Evolutionary conservation across 2,113 vertebrate genomes (phyloP).

Genomic region (Orientallactaga bullata): DNA sequence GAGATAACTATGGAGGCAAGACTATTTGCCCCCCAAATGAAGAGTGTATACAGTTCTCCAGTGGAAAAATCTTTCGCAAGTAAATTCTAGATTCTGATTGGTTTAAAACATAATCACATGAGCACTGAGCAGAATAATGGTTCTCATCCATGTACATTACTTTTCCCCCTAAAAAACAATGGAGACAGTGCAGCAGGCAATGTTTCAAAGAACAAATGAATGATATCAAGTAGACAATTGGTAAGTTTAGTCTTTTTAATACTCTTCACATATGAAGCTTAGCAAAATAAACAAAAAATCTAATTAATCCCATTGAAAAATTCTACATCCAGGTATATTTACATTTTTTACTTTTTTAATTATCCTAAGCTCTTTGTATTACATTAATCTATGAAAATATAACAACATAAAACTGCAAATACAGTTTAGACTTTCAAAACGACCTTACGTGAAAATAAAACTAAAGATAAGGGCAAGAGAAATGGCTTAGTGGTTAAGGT

Average conservation of each 20-base stretch:
- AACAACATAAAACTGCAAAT: conserved; percentile 25
- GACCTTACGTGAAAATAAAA: conserved; percentile 27
- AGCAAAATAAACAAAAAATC: conserved; percentile 44
- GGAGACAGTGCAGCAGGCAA: not conserved
- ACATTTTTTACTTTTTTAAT: conserved; percentile 11
- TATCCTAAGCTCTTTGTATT: not conserved
- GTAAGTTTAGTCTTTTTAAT: conserved; percentile 28
- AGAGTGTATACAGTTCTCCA: not conserved
- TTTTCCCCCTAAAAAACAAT: not conserved
- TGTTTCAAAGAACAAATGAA: conserved; percentile 17
- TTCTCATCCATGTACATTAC: not conserved
- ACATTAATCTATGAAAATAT: conserved; percentile 35
- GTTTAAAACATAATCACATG: conserved; percentile 15
- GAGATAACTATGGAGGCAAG: conserved; percentile 50
- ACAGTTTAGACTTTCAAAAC: conserved; percentile 40
- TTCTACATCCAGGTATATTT: conserved; percentile 6
- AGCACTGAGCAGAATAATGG: not conserved
- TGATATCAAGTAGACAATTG: conserved; percentile 32
- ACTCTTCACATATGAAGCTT: conserved; percentile 29
- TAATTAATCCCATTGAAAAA: conserved; percentile 48
- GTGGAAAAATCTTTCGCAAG: not conserved
- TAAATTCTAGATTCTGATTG: conserved; percentile 39
- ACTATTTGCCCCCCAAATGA: conserved; percentile 1
- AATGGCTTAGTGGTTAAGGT: no score
- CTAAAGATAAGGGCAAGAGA: not conserved